phyloP scores from a whole-genome alignment of 2,113 vertebrate genomes.

The Sceloporus undulatus region DNA sequence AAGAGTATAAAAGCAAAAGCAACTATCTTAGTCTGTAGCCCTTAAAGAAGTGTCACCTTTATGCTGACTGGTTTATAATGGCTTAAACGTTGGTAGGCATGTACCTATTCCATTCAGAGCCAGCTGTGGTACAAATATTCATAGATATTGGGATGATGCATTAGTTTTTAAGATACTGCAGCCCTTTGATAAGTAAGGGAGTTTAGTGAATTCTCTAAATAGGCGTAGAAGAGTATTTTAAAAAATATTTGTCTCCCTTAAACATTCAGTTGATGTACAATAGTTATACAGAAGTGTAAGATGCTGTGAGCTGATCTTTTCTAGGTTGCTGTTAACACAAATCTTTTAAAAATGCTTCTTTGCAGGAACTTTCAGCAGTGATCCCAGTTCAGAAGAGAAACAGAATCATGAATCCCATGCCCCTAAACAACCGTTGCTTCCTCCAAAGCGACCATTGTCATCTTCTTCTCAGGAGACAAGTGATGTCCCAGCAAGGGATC shows the following conservation, averaged over 20 bases:
- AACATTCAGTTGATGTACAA: background rate
- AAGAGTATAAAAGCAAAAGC: background rate
- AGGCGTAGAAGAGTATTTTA: background rate
- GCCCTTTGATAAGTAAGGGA: background rate
- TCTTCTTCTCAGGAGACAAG: constrained; percentile 79
- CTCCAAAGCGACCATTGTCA: constrained; percentile 90
- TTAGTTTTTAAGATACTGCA: background rate
- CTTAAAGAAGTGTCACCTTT: background rate
- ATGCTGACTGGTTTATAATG: background rate
- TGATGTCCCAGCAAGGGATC: constrained; percentile 72
- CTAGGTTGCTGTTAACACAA: background rate
- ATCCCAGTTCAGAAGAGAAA: constrained; percentile 81
- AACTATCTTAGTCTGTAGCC: background rate
- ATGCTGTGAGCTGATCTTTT: background rate
- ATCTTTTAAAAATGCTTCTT: background rate
- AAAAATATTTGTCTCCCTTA: background rate
- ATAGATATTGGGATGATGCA: background rate
- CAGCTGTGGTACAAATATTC: background rate
- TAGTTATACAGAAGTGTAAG: background rate
- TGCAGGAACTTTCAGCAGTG: constrained; percentile 85
- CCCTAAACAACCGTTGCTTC: constrained; percentile 86
- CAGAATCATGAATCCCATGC: constrained; percentile 79
- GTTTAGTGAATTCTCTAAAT: background rate
- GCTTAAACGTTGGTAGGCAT: background rate
- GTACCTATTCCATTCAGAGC: background rate